Base-by-base conservation (phyloP, 2,113 vertebrate genomes). In the Toxotes jaculatrix region DNA sequence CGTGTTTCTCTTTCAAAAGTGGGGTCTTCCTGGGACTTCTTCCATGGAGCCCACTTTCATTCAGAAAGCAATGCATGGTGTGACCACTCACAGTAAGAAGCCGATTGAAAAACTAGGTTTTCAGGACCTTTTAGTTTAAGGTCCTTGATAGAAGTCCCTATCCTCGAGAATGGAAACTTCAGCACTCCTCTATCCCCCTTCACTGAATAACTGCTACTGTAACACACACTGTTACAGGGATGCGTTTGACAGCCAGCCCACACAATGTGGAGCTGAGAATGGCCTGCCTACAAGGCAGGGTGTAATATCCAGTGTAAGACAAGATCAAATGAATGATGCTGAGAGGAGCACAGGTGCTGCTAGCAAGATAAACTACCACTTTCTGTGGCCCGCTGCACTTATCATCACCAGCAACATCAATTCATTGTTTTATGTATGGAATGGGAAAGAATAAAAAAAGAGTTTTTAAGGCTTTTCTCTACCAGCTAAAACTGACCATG, bases 341-440 rank as follows among this genome's bases (percentile, higher is more conserved):
- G 64, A 79, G 74, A 61, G 56, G 57, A 72, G 66, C 75, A 68
- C 62, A 65, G 53, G 55, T 42, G 23, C 82, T 79, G 74, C 53
- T 80, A 79, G 61, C 60, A 78, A 90, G 85, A 92, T 84, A 77
- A 88, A 88, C n/a, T 17, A 63, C 68, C 78, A n/a, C 61, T 78
- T 36, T 61, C 72, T 61, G 69, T 72, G 40, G 79, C 57, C 51
- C 1, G 34, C 82, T 80, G 86, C 64, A 68, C 77, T 89, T 76
- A 57, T 70, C 56, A 31, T 53, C 71, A 64, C 32, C 70, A 45
- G 59, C 64, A 63, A 65, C 76, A 77, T 77, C 63, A 69, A 59
- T 56, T 79, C 77, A 84, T 19, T 5, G 23, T 67, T 83, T 87
- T 74, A 87, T 89, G 86, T 59, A 36, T 3, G 12, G 67, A 80